Base-by-base conservation (phyloP, 2,888 invertebrate species). In the Nebria salina region DNA sequence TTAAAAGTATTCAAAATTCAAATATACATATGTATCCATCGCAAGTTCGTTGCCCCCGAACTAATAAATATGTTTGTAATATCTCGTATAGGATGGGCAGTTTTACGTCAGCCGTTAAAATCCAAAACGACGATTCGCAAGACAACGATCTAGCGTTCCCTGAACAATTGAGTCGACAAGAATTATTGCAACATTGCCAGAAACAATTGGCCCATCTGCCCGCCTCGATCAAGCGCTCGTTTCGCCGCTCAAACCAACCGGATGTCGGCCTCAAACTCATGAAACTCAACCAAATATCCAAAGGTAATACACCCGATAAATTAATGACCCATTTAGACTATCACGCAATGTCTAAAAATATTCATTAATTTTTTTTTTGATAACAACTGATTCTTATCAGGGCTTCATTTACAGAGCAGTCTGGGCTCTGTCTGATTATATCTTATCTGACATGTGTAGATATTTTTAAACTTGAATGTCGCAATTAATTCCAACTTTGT, bases 61-160 rank as follows among this genome's bases (percentile, higher is more conserved):
- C n/a, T 4, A 20, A 66, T 66, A 20, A 20, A n/a, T 66, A 11
- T 13, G 66, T 20, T 20, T 20, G 25, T 66, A 20, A 25, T 20
- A 2, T 4, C 0, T 25, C 25, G 15, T 66, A 66, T 88, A 94
- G 94, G 88, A 94, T 94, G 94, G 94, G 94, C 83, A 94, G 94
- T 87, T 94, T 94, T 86, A 93, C 92, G 83, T 93, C 93, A 78
- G 90, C 92, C 20, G 93, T 93, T 72, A 92, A 92, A 87, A 92
- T 93, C 83, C 88, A 91, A 82, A 93, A 93, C 86, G 90, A 91
- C 80, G 93, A 93, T 86, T 89, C 89, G 4, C 91, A 93, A 86
- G 93, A 93, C 86, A 91, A 91, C 84, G 91, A 91, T 79, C 85
- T 92, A 15, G 87, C 89, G 83, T 84, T 92, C 84, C 89, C 91